These are phyloP conservation scores for Takifugu ocellatus DNA, from an alignment of 2,797 vertebrate species.

Conservation along the genomic window DNA sequence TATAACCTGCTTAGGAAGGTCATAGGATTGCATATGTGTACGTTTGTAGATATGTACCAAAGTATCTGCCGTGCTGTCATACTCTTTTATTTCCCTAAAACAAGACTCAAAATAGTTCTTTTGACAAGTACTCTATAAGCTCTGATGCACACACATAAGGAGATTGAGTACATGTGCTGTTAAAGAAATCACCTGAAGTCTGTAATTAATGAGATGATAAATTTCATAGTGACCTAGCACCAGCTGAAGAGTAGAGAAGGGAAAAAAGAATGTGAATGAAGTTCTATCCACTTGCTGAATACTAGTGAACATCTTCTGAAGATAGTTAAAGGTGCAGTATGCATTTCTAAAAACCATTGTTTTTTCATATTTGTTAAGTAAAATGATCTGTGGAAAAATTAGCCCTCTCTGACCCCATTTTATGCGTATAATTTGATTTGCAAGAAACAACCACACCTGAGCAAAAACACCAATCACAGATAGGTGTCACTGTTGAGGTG, in stretches of 20 bases:
- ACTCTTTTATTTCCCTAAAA: conserved; percentile 58
- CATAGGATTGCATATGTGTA: conserved; percentile 73
- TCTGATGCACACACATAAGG: conserved; percentile 22
- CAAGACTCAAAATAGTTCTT: conserved; percentile 14
- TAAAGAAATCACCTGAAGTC: conserved; percentile 64
- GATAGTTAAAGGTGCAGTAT: conserved; percentile 23
- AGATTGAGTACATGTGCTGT: conserved; percentile 29
- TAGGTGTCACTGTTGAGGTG: too few species aligned
- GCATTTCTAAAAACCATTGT: too few species aligned
- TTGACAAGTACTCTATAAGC: conserved; percentile 29
- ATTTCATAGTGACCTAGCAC: conserved; percentile 60
- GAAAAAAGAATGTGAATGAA: conserved; percentile 41
- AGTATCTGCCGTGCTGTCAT: conserved; percentile 63
- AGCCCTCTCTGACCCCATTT: too few species aligned
- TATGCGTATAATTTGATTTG: too few species aligned
- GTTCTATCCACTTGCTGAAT: conserved; percentile 15
- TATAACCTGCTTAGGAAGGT: conserved; percentile 63
- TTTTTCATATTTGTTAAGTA: too few species aligned
- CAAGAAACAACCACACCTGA: too few species aligned
- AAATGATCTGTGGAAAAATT: too few species aligned
- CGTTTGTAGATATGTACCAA: conserved; percentile 56
- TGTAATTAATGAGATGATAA: conserved; percentile 33
- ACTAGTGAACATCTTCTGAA: conserved; percentile 21
- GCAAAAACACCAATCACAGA: too few species aligned
- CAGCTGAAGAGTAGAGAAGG: conserved; percentile 57